Evolutionary conservation across 2,113 vertebrate species (phyloP), one percentile per base, ranked within the genome.

Genomic region (Oryzias javanicus): DNA sequence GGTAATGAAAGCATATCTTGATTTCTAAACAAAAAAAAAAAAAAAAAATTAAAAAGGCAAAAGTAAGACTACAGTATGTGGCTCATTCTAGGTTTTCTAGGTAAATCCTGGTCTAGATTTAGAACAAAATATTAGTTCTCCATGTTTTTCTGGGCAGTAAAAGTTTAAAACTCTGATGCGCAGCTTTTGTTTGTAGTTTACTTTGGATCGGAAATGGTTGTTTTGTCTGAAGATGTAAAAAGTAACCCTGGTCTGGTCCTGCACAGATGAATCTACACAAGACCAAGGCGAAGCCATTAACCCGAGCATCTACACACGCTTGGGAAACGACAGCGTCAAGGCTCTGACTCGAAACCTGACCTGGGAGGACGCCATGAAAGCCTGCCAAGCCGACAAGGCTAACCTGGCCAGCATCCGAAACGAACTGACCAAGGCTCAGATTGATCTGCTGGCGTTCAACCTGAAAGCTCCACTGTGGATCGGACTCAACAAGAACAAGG

Each of bases 401-500:
- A 77, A 82, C 0, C 85, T 98, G 53, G 92, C 87, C 24, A 95
- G 91, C 57, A 84, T 98, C 60, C 82, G 93, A 61, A 91, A 93
- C 15, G 84, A 91, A 3, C 93, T 92, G 46, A 88, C 71, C 17
- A 82, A 89, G 10, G 89, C 95, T 0, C 93, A 93, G 51, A 70
- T 92, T 0, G 93, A 93, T 84, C 78, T 96, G 25, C 80, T 91
- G 44, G 68, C 91, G 19, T 19, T 89, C 14, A 90, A 87, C 15
- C 58, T 91, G 27, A 85, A 89, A n/a, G 56, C 83, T 19, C 94
- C 93, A 20, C 3, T 93, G 14, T 98, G 96, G 96, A 94, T 98
- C 22, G 96, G 94, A 59, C 90, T 98, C 25, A 96, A 96, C 85
- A 96, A 93, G 75, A 69, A 91, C 5, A 44, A 91, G 95, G 96